phyloP scores from a whole-genome alignment of 2,888 invertebrate genomes.

The Seira sanloemensis region DNA sequence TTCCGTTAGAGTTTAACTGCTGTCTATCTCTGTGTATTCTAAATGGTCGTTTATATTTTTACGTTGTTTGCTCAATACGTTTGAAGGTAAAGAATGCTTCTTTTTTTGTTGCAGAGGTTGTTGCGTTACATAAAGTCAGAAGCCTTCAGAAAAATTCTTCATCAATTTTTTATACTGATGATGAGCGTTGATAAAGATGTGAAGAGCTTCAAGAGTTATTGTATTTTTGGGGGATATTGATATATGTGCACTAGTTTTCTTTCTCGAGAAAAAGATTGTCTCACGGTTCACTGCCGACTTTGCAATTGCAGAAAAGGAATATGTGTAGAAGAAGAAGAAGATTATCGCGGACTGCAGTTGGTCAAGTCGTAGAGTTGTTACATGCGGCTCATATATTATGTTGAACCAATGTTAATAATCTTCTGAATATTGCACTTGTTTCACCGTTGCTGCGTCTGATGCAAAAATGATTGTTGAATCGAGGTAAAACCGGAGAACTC shows the following conservation, averaged over 20 bases:
- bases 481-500: background rate
- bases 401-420: background rate
- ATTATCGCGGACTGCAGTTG: constrained; percentile 28
- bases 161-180: constrained; percentile 15
- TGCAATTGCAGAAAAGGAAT: constrained; percentile 24
- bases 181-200: constrained; percentile 20
- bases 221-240: background rate
- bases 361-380: constrained; percentile 6
- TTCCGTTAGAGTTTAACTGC: constrained; percentile 15
- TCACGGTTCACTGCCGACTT: constrained; percentile 64
- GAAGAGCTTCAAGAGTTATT: constrained; percentile 11
- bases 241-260: constrained; percentile 55
- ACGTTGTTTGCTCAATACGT: constrained; percentile 1
- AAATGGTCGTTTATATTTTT: background rate
- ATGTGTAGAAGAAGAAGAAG: constrained; percentile 4
- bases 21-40: background rate
- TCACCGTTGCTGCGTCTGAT: background rate
- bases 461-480: too few species aligned
- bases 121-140: constrained; percentile 36
- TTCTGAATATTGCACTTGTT: constrained; percentile 1
- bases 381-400: background rate
- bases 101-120: constrained; percentile 28
- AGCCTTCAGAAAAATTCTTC: constrained; percentile 50
- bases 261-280: constrained; percentile 45
- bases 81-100: constrained; percentile 16